Conservation (phyloP, 2,888 invertebrate species). For the Diadegma fenestrale region DNA sequence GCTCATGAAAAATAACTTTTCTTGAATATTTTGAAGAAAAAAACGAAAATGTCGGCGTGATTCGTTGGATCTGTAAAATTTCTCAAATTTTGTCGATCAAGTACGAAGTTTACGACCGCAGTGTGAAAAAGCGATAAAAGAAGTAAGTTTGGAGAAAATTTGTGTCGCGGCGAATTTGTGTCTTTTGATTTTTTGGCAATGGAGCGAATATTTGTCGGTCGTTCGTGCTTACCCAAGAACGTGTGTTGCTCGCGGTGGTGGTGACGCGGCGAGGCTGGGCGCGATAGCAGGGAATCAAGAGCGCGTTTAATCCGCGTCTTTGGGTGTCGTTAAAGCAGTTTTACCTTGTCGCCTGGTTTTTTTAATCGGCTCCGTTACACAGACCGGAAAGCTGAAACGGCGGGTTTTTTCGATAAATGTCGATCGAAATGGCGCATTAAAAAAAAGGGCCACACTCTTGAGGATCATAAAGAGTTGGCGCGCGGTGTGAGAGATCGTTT, state of each 20-base stretch:
- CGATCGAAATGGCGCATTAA: conserved; percentile 61
- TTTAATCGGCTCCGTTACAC: conserved; percentile 58
- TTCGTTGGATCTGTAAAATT: too few relatives aligned
- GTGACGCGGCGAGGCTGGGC: conserved; percentile 33
- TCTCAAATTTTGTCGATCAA: too few relatives aligned
- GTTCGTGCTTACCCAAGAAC: conserved; percentile 63
- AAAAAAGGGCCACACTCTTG: conserved; percentile 57
- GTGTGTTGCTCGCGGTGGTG: conserved; percentile 31
- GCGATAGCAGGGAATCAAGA: conserved; percentile 40
- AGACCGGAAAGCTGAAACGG: conserved; percentile 10
- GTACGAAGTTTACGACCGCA: too few relatives aligned
- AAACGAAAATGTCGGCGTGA: too few relatives aligned
- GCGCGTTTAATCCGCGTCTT: conserved; percentile 50
- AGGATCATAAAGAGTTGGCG: conserved; percentile 54
- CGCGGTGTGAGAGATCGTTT: conserved; percentile 52
- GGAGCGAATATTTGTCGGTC: conserved; percentile 38
- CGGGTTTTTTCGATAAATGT: conserved; percentile 62
- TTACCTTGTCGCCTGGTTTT: conserved; percentile 69
- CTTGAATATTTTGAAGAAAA: too few relatives aligned
- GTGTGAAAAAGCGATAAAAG: too few relatives aligned
- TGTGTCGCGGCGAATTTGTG: not conserved
- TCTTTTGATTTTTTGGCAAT: not conserved
- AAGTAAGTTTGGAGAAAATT: not conserved
- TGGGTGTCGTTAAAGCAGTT: conserved; percentile 72
- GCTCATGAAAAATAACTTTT: too few relatives aligned